Evolutionary conservation across 2,797 vertebrate species (phyloP).

Genomic region (Leptoclinus maculatus): DNA sequence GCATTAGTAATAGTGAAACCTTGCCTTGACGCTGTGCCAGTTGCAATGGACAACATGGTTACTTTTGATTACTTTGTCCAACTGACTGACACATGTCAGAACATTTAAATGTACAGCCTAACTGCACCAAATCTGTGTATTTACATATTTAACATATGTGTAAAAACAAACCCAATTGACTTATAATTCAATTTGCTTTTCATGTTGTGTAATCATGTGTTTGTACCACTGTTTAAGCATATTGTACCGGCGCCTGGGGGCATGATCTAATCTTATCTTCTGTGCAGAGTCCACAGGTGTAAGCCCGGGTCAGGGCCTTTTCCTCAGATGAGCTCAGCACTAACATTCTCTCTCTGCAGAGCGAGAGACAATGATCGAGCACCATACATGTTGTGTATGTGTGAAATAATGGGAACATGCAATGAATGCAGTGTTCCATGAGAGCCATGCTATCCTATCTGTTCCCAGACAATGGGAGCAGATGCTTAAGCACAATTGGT

Average conservation of each 20-base stretch:
- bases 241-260: conserved; percentile 48
- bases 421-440: conserved; percentile 13
- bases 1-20: conserved; percentile 28
- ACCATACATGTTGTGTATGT: not conserved
- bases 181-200: not conserved
- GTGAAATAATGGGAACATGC: conserved; percentile 10
- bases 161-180: not conserved
- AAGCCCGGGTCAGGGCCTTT: conserved; percentile 65
- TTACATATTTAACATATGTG: not conserved
- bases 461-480: not conserved
- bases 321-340: conserved; percentile 45
- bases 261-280: conserved; percentile 83
- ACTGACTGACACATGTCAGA: conserved; percentile 2
- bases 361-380: not conserved
- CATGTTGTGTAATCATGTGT: conserved; percentile 30
- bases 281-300: conserved; percentile 83
- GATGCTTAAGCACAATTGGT: not conserved
- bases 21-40: conserved; percentile 15
- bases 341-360: not conserved
- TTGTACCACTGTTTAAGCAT: conserved; percentile 31
- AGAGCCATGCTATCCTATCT: not conserved
- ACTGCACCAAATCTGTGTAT: not conserved
- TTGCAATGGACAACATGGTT: conserved; percentile 15
- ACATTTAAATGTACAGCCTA: not conserved
- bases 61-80: conserved; percentile 24